Percentiles rank a stretch among this genome's conserved stretches.
Conservation (phyloP, 2,888 invertebrate genomes). For the Sthenelais limicola region DNA sequence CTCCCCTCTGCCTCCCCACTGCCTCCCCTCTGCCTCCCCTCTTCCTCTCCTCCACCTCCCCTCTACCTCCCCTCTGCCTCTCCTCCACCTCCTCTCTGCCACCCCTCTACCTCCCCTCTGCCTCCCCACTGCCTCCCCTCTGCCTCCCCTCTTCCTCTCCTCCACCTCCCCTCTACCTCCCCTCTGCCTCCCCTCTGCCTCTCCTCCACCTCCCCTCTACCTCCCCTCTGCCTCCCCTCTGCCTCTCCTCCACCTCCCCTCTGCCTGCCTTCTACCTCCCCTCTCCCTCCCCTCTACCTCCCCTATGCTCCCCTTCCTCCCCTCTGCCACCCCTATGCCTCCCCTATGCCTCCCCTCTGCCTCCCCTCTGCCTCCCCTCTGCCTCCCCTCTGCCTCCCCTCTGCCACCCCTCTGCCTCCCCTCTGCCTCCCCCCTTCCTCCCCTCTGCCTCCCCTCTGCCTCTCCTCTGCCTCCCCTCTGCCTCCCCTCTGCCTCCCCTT, state of each 20-base stretch:
- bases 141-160: background rate
- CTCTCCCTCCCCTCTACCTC: background rate
- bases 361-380: background rate
- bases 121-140: background rate
- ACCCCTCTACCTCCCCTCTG: background rate
- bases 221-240: background rate
- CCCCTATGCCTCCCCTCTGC: background rate
- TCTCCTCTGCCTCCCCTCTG: background rate
- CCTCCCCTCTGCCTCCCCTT: background rate
- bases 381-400: background rate
- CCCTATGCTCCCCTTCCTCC: background rate
- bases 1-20: too few relatives aligned
- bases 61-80: background rate
- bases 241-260: background rate
- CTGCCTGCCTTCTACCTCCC: background rate
- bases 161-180: background rate
- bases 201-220: background rate
- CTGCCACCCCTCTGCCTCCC: background rate
- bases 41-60: slow-evolving; percentile 3
- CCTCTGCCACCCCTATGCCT: background rate
- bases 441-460: background rate
- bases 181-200: slow-evolving; percentile 4
- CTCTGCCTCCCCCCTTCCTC: background rate
- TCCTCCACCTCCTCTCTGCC: background rate
- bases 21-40: background rate